Base-by-base conservation (phyloP, 2,888 invertebrate species). In the Spodoptera exigua region DNA sequence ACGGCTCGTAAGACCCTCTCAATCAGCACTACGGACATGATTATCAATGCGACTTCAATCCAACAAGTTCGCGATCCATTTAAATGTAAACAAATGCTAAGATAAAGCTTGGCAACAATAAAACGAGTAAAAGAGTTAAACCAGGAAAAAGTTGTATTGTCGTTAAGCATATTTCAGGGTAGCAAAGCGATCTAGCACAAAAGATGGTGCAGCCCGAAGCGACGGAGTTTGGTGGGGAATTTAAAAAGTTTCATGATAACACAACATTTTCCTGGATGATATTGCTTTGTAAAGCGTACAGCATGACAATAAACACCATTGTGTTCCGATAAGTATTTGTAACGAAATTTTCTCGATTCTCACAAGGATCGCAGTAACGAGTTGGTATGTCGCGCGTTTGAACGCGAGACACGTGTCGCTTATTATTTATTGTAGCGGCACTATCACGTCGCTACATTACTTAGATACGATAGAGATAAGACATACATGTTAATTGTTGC, bases 241-340 rank as follows among this genome's bases (percentile, higher is more conserved):
- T 79, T 76, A 56, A 75, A 78, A 77, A 81, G 67, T 74, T 75
- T 74, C 64, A 72, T 77, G 69, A 78, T 78, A 76, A 80, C 63
- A 75, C 68, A 74, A 76, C 74, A 69, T 76, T 75, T 77, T 74
- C 72, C 63, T 64, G 67, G 67, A 67, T 76, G 65, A 80, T 79
- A 80, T 74, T 72, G 65, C 69, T 66, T 70, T 66, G 74, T 59
- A 58, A 62, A 75, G 72, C 70, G 55, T 62, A 71, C 72, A 61
- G 63, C 59, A 71, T 73, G 65, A 82, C 76, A 79, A 79, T 82
- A 82, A 82, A 80, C 75, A 81, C 74, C 65, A 79, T 78, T 74
- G 77, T 77, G 66, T 47, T 61, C 64, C 73, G 78, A 74, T 76
- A 76, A 78, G 74, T 75, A 74, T 63, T 69, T 70, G 68, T 74